phyloP scores from a whole-genome alignment of 2,888 invertebrate genomes.

The Ennomos erosarius region DNA sequence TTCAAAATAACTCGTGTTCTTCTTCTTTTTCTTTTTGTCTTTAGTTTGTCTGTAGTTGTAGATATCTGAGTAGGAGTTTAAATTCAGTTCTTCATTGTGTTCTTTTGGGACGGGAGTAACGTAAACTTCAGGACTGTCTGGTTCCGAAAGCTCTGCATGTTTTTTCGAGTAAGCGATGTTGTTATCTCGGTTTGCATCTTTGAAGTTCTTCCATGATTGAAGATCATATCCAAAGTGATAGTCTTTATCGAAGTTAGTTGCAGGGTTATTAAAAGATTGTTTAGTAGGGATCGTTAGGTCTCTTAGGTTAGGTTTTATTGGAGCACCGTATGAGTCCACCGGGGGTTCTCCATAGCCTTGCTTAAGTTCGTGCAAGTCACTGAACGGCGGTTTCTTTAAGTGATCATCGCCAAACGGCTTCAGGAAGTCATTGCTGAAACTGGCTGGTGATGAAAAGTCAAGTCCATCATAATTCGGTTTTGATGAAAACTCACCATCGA shows the following conservation, averaged over 20 bases:
- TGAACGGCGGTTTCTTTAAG: constrained; percentile 6
- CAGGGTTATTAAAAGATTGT: constrained; percentile 41
- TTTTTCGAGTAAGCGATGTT: constrained; percentile 51
- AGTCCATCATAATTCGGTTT: constrained; percentile 1
- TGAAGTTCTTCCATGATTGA: constrained; percentile 47
- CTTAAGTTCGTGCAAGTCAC: constrained; percentile 45
- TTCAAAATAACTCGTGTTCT: constrained; percentile 44
- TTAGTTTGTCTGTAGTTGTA: constrained; percentile 47
- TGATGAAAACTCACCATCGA: constrained; percentile 2
- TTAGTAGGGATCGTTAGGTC: constrained; percentile 46
- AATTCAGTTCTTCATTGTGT: constrained; percentile 44
- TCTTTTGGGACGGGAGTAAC: constrained; percentile 37
- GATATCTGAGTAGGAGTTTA: constrained; percentile 49
- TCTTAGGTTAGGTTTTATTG: constrained; percentile 46
- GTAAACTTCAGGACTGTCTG: constrained; percentile 43
- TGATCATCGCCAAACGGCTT: constrained; percentile 26
- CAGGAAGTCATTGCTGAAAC: constrained; percentile 16
- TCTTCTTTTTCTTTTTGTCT: constrained; percentile 52
- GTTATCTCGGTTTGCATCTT: constrained; percentile 48
- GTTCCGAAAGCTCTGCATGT: constrained; percentile 43
- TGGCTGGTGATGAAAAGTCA: constrained; percentile 17
- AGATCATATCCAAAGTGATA: constrained; percentile 45
- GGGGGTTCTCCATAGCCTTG: constrained; percentile 60
- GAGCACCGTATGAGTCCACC: constrained; percentile 64
- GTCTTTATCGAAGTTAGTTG: constrained; percentile 38